Percentiles rank a stretch among this genome's conserved stretches.
phyloP scores from a whole-genome alignment of 2,113 vertebrate species.

The Cinclus cinclus region DNA sequence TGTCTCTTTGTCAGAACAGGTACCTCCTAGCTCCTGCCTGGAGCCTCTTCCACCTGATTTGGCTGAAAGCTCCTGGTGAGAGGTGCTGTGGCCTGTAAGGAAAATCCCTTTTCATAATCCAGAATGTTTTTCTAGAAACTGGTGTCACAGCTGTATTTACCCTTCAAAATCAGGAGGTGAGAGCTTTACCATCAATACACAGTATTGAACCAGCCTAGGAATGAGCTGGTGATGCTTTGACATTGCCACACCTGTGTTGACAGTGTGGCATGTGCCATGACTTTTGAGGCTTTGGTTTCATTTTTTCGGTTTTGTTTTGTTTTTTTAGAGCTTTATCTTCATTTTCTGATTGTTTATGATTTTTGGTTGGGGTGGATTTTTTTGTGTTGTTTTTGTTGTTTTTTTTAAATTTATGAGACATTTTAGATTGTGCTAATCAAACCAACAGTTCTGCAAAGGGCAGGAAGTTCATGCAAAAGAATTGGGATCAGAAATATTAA shows the following conservation, averaged over 20 bases:
- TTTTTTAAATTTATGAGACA: not conserved
- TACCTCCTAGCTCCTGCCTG: slow-evolving; percentile 22
- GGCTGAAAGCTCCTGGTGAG: not conserved
- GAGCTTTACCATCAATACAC: not conserved
- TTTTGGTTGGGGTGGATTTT: not conserved
- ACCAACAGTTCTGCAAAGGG: not conserved
- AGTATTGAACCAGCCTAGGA: not conserved
- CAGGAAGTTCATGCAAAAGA: not conserved
- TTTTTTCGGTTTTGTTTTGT: too few species aligned
- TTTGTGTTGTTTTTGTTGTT: not conserved
- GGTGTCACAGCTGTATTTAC: not conserved
- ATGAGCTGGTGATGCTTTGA: not conserved
- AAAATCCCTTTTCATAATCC: not conserved
- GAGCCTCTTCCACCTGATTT: not conserved
- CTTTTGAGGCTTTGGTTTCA: not conserved
- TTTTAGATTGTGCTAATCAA: not conserved
- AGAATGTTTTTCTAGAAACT: not conserved
- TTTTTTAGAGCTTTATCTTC: not conserved
- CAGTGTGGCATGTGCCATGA: not conserved
- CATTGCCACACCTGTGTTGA: too few species aligned
- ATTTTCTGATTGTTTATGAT: not conserved
- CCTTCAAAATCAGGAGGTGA: not conserved
- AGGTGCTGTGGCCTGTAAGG: not conserved
- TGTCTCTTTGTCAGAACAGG: slow-evolving; percentile 23
- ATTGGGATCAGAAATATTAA: not conserved